phyloP scores from a whole-genome alignment of 2,888 invertebrate genomes.

The Orchesella flavescens region DNA sequence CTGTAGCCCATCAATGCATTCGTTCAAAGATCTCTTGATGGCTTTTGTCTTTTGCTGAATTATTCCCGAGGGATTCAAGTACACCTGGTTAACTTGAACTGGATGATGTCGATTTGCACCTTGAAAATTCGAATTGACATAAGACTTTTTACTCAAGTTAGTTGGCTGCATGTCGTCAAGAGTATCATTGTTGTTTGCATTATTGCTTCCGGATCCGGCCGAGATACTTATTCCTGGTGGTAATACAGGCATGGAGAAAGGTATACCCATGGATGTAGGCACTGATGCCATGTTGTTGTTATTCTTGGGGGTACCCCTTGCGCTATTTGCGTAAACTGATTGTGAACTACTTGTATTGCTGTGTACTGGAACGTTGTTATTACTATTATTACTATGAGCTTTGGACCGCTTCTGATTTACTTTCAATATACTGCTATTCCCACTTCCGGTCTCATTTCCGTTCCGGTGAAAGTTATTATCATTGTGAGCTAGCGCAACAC shows the following conservation, averaged over 20 bases:
- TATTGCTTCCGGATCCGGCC: slow-evolving; percentile 18
- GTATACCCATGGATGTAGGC: not conserved
- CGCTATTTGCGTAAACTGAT: not conserved
- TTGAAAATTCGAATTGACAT: slow-evolving; percentile 17
- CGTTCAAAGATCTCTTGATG: slow-evolving; percentile 63
- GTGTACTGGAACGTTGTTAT: not conserved
- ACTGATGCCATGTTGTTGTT: not conserved
- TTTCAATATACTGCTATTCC: slow-evolving; percentile 26
- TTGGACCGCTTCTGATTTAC: slow-evolving; percentile 30
- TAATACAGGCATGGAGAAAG: slow-evolving; percentile 47
- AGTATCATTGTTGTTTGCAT: not conserved
- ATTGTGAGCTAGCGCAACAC: slow-evolving; percentile 23
- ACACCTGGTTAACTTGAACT: slow-evolving; percentile 18
- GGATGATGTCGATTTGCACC: not conserved
- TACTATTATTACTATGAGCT: not conserved
- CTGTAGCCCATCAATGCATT: slow-evolving; percentile 69
- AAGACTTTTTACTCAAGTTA: slow-evolving; percentile 41
- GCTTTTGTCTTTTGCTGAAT: slow-evolving; percentile 59
- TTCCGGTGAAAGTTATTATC: slow-evolving; percentile 40
- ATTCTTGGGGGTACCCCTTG: not conserved
- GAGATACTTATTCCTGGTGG: slow-evolving; percentile 64
- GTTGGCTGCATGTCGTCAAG: slow-evolving; percentile 26
- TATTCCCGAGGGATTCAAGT: not conserved
- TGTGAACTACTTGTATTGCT: not conserved
- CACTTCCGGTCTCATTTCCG: slow-evolving; percentile 8